phyloP scores from a whole-genome alignment of 2,888 invertebrate genomes.

The Cephus rjabovi region DNA sequence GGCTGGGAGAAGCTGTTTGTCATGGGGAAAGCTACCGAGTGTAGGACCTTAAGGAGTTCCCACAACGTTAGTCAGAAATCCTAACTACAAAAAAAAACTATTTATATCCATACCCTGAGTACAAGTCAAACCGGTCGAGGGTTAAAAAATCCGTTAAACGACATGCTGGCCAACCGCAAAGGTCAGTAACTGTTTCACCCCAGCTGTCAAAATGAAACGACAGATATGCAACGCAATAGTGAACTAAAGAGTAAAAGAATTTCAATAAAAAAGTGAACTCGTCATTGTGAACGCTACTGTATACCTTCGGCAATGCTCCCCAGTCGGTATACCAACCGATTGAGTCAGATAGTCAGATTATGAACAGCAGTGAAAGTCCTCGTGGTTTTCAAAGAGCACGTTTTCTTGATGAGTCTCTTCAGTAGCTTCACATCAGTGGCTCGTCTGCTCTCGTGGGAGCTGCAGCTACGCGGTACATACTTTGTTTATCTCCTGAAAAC shows the following conservation, averaged over 20 bases:
- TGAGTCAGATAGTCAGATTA: conserved; percentile 18
- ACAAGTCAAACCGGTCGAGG: not conserved
- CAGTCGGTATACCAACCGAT: conserved; percentile 6
- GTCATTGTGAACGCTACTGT: not conserved
- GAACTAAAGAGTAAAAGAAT: not conserved
- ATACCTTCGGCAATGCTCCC: not conserved
- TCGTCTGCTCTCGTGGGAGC: not conserved
- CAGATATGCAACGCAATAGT: not conserved
- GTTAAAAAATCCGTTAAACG: not conserved
- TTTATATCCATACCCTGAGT: not conserved
- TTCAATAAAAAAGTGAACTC: not conserved
- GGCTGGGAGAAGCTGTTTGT: not conserved
- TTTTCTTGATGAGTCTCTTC: not conserved
- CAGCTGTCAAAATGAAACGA: not conserved
- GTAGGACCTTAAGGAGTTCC: not conserved
- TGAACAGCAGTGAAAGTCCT: conserved; percentile 22
- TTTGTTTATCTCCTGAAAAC: not conserved
- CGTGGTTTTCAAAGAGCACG: conserved; percentile 17
- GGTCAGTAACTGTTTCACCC: not conserved
- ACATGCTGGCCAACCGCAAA: not conserved
- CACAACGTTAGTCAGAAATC: not conserved
- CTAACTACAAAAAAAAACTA: not conserved
- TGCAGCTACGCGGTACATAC: not conserved
- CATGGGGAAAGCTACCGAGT: not conserved
- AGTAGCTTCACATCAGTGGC: not conserved